Base-by-base conservation (phyloP, 2,888 invertebrate genomes). In the Agrochola circellaris region DNA sequence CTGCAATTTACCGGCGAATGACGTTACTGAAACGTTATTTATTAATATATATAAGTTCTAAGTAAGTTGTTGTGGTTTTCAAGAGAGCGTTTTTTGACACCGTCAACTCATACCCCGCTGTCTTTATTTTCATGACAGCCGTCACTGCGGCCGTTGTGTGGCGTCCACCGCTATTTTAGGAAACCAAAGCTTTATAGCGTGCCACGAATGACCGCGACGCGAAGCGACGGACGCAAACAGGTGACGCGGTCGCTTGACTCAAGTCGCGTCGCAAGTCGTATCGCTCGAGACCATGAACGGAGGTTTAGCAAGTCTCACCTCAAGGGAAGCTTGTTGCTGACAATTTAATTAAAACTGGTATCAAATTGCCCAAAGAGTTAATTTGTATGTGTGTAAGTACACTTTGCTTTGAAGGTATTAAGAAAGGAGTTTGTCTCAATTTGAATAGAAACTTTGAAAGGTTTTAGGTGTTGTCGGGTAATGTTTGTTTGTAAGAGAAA, bases 341-440 rank as follows among this genome's bases (percentile, higher is more conserved):
- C 77, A 64, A 67, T 65, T 64, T 81, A 76, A 85, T 86, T 76
- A 79, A 76, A 73, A 77, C 76, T 66, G 62, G 0, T 71, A 58
- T 68, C 56, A 77, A 71, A 58, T 58, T 45, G 61, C 51, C 38
- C 48, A 26, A n/a, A n/a, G 58, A 51, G 69, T 62, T 56, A 17
- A 48, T 76, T 71, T 65, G 26, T 68, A 3, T 54, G 54, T 67
- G 34, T 51, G n/a, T 65, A 45, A 20, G 58, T 45, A 79, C 2
- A 48, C 1, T 23, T 64, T 42, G n/a, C 34, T 70, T 65, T 60
- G 42, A 58, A 67, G 17, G 17, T 67, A 30, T 64, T 65, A 54
- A 15, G 42, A 75, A 56, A 20, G 34, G 34, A 65, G 38, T 68
- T 77, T 30, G 66, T 66, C 26, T 54, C n/a, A 30, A 67, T 73